phyloP scores from a whole-genome alignment of 2,797 vertebrate species.

The Capromys pilorides region DNA sequence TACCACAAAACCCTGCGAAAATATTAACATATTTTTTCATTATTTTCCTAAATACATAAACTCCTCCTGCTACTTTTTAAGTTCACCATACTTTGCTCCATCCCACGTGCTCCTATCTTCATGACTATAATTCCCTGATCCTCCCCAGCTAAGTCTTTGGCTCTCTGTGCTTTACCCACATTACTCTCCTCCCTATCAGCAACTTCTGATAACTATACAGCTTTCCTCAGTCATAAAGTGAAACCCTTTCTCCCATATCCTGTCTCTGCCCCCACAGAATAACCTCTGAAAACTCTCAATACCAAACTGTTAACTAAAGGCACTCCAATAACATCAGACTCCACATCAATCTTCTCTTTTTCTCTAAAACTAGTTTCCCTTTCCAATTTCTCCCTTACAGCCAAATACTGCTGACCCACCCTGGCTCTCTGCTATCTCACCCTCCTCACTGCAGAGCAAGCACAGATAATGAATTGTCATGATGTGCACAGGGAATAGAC shows the following conservation, averaged over 20 bases:
- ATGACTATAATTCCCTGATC: neutral
- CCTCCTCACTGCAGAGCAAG: neutral
- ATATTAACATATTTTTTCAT: neutral
- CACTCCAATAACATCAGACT: neutral
- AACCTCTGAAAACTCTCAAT: neutral
- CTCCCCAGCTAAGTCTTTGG: neutral
- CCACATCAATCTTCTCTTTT: neutral
- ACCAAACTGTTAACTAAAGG: neutral
- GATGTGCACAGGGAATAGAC: neutral
- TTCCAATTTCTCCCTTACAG: neutral
- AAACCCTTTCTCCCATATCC: neutral
- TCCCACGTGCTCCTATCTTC: neutral
- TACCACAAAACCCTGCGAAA: neutral
- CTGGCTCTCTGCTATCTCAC: neutral
- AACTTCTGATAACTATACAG: neutral
- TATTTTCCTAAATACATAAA: neutral
- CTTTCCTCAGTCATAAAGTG: neutral
- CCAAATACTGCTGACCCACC: neutral
- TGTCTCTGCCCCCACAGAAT: neutral
- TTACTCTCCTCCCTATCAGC: neutral
- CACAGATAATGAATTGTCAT: neutral
- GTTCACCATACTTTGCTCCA: neutral
- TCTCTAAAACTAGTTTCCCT: neutral
- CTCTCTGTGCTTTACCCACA: neutral
- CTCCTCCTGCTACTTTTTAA: neutral